phyloP scores from a whole-genome alignment of 1,140 invertebrate genomes.

The Lepidotrigona ventralis region DNA sequence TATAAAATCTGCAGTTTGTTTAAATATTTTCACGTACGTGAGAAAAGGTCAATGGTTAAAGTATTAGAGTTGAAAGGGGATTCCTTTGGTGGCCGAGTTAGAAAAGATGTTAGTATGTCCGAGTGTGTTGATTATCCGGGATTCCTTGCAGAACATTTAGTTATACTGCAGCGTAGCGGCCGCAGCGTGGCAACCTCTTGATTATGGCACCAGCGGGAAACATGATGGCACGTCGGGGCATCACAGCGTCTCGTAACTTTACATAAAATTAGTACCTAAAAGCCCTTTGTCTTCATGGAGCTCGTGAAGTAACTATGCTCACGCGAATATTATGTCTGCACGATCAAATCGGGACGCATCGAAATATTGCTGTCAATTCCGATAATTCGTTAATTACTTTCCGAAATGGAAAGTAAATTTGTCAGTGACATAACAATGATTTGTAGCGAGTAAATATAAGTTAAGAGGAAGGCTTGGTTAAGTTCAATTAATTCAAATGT shows the following conservation, averaged over 20 bases:
- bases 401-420: too few species aligned
- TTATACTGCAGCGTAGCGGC: conserved; percentile 57
- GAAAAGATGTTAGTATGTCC: not conserved
- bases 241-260: conserved; percentile 72
- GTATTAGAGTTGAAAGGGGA: not conserved
- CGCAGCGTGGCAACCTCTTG: conserved; percentile 51
- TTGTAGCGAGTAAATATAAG: too few species aligned
- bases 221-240: conserved; percentile 67
- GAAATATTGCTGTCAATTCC: too few species aligned
- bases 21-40: not conserved
- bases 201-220: conserved; percentile 72
- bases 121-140: conserved; percentile 14
- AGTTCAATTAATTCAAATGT: too few species aligned
- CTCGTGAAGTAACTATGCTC: conserved; percentile 43
- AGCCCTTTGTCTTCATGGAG: conserved; percentile 70
- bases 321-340: not conserved
- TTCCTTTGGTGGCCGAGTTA: not conserved
- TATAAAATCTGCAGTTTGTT: not conserved
- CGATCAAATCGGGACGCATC: conserved; percentile 3
- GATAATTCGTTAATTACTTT: too few species aligned
- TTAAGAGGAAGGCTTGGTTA: too few species aligned
- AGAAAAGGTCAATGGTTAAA: not conserved
- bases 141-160: conserved; percentile 63
- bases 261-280: conserved; percentile 79
- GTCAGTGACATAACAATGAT: too few species aligned